These are phyloP conservation scores for Polymixis lichenea DNA, from an alignment of 2,888 invertebrate genomes.

Conservation along the genomic window DNA sequence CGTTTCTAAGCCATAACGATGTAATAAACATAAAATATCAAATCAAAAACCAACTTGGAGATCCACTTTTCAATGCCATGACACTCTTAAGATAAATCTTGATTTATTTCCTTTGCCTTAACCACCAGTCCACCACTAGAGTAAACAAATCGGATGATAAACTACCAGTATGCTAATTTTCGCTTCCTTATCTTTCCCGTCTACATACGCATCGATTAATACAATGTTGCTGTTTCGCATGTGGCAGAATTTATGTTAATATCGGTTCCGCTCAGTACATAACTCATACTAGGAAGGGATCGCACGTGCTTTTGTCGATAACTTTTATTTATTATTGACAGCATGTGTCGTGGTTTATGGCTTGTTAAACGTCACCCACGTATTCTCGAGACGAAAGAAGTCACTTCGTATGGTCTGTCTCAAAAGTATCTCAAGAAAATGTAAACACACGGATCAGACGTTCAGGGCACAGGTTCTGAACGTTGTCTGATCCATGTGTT, in stretches of 20 bases:
- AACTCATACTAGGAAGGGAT: constrained; percentile 66
- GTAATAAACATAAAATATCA: constrained; percentile 22
- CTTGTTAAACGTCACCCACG: constrained; percentile 62
- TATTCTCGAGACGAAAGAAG: constrained; percentile 53
- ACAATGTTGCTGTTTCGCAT: constrained; percentile 47
- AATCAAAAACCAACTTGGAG: constrained; percentile 13
- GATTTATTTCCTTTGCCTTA: constrained; percentile 39
- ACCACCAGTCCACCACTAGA: constrained; percentile 11
- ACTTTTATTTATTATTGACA: constrained; percentile 67
- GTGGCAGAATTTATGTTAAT: constrained; percentile 58
- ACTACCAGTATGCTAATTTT: constrained; percentile 54
- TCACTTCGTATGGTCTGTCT: constrained; percentile 21
- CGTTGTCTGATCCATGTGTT: too few relatives aligned
- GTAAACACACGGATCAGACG: too few relatives aligned
- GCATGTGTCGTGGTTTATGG: constrained; percentile 57
- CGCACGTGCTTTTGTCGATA: constrained; percentile 61
- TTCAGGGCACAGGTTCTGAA: too few relatives aligned
- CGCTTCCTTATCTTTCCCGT: constrained; percentile 42
- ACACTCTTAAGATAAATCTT: constrained; percentile 24
- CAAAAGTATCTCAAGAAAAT: not conserved
- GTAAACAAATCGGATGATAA: constrained; percentile 44
- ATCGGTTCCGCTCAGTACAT: constrained; percentile 37
- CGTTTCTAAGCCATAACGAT: constrained; percentile 13
- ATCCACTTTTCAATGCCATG: constrained; percentile 17
- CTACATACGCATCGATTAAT: constrained; percentile 47